These are phyloP conservation scores for Stegophylla sp. DNA, from an alignment of 2,888 invertebrate species.

Conservation along the genomic window DNA sequence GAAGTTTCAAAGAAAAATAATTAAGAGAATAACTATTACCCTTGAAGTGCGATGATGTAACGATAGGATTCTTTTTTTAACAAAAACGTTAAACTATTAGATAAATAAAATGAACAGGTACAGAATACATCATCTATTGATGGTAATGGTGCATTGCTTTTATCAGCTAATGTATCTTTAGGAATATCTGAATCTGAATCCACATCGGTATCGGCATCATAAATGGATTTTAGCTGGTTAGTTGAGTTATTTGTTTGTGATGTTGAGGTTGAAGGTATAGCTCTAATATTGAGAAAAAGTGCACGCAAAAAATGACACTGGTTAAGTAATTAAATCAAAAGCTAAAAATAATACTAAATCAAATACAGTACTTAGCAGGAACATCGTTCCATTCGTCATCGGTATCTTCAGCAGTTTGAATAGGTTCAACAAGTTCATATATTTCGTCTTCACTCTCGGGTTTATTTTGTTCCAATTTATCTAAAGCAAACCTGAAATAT, in stretches of 20 bases:
- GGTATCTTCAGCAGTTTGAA: conserved; percentile 61
- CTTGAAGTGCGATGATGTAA: conserved; percentile 50
- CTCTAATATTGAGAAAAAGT: not conserved
- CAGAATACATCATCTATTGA: conserved; percentile 14
- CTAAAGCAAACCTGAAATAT: conserved; percentile 68
- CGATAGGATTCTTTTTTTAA: conserved; percentile 43
- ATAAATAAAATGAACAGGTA: conserved; percentile 42
- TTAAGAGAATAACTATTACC: conserved; percentile 23
- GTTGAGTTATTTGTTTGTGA: conserved; percentile 19
- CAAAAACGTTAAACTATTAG: conserved; percentile 4
- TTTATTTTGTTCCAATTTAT: conserved; percentile 65
- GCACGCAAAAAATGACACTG: not conserved
- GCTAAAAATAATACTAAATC: not conserved
- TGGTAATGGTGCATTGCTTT: conserved; percentile 23
- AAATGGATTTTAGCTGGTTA: conserved; percentile 26
- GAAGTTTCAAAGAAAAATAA: not conserved
- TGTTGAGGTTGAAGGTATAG: conserved; percentile 40
- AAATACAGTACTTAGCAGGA: conserved; percentile 1
- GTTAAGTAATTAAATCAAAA: not conserved
- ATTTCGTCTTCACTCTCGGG: conserved; percentile 69
- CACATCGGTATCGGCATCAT: conserved; percentile 60
- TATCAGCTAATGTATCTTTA: conserved; percentile 25
- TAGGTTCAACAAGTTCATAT: conserved; percentile 65
- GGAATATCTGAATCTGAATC: conserved; percentile 59
- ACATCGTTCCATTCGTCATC: conserved; percentile 44